phyloP scores from a whole-genome alignment of 2,888 invertebrate species.

The Drosophila engyochracea region DNA sequence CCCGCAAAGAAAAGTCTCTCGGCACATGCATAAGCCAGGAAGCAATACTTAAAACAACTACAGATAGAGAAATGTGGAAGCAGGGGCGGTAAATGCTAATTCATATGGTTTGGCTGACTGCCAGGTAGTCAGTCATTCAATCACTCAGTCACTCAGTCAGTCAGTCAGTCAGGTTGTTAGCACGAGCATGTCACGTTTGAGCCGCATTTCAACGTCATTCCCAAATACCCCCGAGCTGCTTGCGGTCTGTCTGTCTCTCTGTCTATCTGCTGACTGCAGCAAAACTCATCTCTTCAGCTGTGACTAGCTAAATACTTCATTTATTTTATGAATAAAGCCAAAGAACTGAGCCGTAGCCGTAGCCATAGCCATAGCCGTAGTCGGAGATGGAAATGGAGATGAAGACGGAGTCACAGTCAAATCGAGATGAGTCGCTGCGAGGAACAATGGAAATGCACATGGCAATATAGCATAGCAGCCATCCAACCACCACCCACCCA shows the following conservation, averaged over 20 bases:
- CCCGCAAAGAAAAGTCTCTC: constrained; percentile 3
- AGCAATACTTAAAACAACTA: neutral
- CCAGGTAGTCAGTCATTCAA: constrained; percentile 32
- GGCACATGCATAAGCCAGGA: neutral
- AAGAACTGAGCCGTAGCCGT: constrained; percentile 16
- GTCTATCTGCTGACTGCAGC: constrained; percentile 10
- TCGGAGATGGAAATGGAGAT: constrained; percentile 10
- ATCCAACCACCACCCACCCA: constrained; percentile 3
- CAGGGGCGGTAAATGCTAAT: constrained; percentile 18
- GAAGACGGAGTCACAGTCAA: constrained; percentile 20
- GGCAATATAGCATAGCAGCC: constrained; percentile 14
- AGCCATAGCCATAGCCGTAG: neutral
- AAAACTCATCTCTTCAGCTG: constrained; percentile 9
- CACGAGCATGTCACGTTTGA: constrained; percentile 12
- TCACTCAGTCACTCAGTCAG: constrained; percentile 13
- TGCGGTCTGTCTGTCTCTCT: constrained; percentile 51
- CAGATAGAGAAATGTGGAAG: neutral
- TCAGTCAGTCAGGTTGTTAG: constrained; percentile 21
- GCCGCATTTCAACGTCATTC: constrained; percentile 27
- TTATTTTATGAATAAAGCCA: constrained; percentile 78
- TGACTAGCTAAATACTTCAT: constrained; percentile 78
- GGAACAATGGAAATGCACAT: constrained; percentile 49
- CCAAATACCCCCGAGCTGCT: constrained; percentile 25
- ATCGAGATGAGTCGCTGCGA: constrained; percentile 25
- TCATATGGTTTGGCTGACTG: constrained; percentile 34